Percentiles rank a stretch among this genome's conserved stretches.
These are phyloP conservation scores for Idaea dimidiata DNA, from an alignment of 2,888 invertebrate species.

Conservation along the genomic window DNA sequence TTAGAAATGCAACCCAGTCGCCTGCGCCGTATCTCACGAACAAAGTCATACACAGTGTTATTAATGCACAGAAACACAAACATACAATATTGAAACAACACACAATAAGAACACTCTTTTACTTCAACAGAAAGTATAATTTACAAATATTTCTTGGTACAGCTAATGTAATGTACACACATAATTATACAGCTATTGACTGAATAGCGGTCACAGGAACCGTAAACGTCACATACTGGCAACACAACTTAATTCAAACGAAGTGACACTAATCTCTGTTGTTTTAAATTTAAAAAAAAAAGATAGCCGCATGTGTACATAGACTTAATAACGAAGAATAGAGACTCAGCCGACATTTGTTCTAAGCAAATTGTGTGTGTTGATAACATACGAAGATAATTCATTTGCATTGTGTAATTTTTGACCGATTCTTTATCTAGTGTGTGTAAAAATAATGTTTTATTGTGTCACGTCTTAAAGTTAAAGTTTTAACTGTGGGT, in stretches of 20 bases:
- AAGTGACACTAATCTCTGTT: constrained; percentile 47
- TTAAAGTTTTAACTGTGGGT: no score
- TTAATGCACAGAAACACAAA: constrained; percentile 5
- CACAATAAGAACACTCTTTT: constrained; percentile 23
- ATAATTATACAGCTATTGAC: constrained; percentile 41
- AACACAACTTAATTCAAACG: constrained; percentile 43
- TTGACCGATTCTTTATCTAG: constrained; percentile 20
- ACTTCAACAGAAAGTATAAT: constrained; percentile 12
- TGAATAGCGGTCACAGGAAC: constrained; percentile 42
- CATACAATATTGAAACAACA: constrained; percentile 13
- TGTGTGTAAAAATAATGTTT: constrained; percentile 4
- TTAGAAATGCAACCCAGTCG: constrained; percentile 1
- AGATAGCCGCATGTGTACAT: constrained; percentile 34
- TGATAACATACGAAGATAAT: constrained; percentile 36
- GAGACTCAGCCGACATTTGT: constrained; percentile 41
- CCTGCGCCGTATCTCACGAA: constrained; percentile 15
- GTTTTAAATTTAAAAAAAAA: constrained; percentile 47
- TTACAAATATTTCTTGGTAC: constrained; percentile 28
- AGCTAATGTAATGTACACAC: constrained; percentile 21
- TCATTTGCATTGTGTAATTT: constrained; percentile 40
- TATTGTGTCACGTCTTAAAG: neutral
- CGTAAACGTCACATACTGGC: constrained; percentile 26
- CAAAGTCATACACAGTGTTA: constrained; percentile 17
- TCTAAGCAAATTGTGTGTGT: constrained; percentile 40
- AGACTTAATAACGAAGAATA: constrained; percentile 36